Base-by-base conservation (phyloP, 2,888 invertebrate genomes). In the Aphodius granarius region DNA sequence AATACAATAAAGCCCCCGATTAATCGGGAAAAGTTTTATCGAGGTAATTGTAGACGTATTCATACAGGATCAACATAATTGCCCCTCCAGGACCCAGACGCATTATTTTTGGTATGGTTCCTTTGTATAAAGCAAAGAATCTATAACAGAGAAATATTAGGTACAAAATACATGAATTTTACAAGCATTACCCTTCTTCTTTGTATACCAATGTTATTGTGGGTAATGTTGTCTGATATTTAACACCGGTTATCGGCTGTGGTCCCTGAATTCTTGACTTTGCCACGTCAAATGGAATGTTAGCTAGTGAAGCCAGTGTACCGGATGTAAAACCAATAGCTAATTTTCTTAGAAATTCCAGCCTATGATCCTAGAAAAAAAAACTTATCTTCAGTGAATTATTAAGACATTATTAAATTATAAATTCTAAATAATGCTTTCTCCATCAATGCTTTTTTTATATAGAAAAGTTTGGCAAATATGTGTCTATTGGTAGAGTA, bases 201-300 rank as follows among this genome's bases (percentile, higher is more conserved):
- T 87, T 91, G 83, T 95, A 95, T 15, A 98, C 94, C 73, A 93
- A 88, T 0, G 83, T 83, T 66, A 98, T 91, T 0, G 97, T 91
- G 23, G 90, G 90, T 70, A 94, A 87, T 0, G 96, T 96, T 19
- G 93, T 91, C 62, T 89, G 90, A 84, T 98, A 98, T 84, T 96
- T 95, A 71, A 95, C 90, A 78, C 91, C 82, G 0, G 91, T 87
- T 1, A 89, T 87, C 0, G 95, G 95, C 85, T 97, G 96, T 0
- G 97, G 96, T 0, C 97, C 97, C 87, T 98, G 98, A 81, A 98
- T 98, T 73, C 98, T 91, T 81, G 96, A 97, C 87, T 98, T 98
- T 20, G 96, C 98, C 22, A 98, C 98, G 86, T 98, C 98, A 86
- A 97, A 97, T 5, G 98, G 98, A 88, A 97, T 97, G 87, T 98